Conservation (phyloP, 2,888 invertebrate species). For the Lomographa bimaculata region DNA sequence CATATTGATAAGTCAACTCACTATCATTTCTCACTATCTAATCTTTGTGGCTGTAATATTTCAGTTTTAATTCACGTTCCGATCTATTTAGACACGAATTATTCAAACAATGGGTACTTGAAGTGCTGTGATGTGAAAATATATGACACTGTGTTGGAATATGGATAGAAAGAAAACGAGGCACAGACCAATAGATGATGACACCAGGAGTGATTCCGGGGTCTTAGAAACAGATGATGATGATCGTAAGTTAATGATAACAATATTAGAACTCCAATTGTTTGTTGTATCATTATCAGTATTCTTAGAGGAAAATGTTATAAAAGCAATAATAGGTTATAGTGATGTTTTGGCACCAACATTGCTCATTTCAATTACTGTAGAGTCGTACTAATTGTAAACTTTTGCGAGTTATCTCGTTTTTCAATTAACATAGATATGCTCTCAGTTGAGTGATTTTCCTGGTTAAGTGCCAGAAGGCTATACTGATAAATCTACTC, state of each 20-base stretch:
- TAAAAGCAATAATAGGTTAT: too few species aligned
- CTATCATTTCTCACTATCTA: constrained; percentile 70
- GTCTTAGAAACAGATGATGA: constrained; percentile 52
- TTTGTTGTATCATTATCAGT: too few species aligned
- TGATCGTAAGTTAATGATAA: constrained; percentile 54
- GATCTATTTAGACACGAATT: constrained; percentile 50
- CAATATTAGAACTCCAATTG: neutral
- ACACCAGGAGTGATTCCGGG: constrained; percentile 70
- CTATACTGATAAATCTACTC: too few species aligned
- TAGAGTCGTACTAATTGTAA: too few species aligned
- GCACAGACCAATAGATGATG: constrained; percentile 72
- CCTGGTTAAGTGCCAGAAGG: too few species aligned
- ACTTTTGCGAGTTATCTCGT: too few species aligned
- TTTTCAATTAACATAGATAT: too few species aligned
- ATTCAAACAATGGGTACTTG: constrained; percentile 40
- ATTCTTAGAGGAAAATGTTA: too few species aligned
- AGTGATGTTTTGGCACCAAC: too few species aligned
- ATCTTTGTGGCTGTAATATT: constrained; percentile 66
- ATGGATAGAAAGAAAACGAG: constrained; percentile 64
- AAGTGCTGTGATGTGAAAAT: constrained; percentile 38
- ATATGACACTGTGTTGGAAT: constrained; percentile 36
- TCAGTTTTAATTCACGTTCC: constrained; percentile 69
- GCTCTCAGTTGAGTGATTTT: too few species aligned
- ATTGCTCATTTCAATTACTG: too few species aligned
- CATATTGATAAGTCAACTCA: constrained; percentile 59